Base-by-base conservation (phyloP, 2,888 invertebrate species). In the Abrostola triplasia region DNA sequence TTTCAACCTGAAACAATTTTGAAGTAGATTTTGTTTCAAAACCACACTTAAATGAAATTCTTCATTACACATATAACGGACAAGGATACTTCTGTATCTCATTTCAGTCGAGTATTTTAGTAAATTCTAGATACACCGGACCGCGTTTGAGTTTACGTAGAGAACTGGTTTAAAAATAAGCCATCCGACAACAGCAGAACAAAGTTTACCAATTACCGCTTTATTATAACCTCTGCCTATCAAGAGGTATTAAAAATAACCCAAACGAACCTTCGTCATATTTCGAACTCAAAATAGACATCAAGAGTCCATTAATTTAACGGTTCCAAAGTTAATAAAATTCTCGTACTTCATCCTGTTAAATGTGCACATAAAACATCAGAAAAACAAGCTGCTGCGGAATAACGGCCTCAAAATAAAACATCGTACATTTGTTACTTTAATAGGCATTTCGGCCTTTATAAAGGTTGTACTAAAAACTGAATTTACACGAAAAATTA, bases 331-430 rank as follows among this genome's bases (percentile, higher is more conserved):
- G 73, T 76, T 76, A 77, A 79, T 74, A 75, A 76, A 81, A 77
- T 80, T 82, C 75, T 64, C 70, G 74, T 80, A 77, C 79, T 80
- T 80, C 71, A 80, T 84, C 70, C 74, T 48, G 62, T 75, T 66
- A 81, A 79, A 82, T 79, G 80, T 67, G 76, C 66, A 70, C 76
- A 79, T 83, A 82, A 83, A 84, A 78, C 76, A 77, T 75, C 69
- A 75, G 76, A 80, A 81, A 81, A 81, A 76, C 73, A 64, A 58
- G 64, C 70, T 76, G 67, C 64, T 76, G 77, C 65, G 66, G 77
- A 84, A 79, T 84, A 84, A 84, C 69, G 66, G 74, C 60, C 57
- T 68, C 53, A 74, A 82, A 84, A 84, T 80, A 84, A 86, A 84
- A 85, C 78, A 77, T 63, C 52, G 74, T 68, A 69, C 81, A 83